These are phyloP conservation scores for Callyntrura sp. DNA, from an alignment of 2,888 invertebrate species.

Conservation along the genomic window DNA sequence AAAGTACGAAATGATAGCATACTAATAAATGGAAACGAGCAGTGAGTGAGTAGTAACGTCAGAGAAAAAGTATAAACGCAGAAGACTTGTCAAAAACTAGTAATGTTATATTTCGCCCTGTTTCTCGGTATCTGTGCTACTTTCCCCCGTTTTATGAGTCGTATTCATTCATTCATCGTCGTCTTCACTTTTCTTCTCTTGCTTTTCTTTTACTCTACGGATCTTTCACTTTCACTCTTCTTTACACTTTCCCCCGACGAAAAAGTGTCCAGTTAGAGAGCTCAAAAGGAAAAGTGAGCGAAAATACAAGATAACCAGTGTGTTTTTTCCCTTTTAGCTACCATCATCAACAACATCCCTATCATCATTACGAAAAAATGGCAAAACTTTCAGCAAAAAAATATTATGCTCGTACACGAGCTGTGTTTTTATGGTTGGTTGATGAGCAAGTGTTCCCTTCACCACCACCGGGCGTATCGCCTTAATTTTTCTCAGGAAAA, in stretches of 20 bases:
- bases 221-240: no score
- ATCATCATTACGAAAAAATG: conserved; percentile 49
- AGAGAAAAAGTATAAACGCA: background rate
- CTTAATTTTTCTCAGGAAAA: conserved; percentile 12
- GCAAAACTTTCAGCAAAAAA: conserved; percentile 63
- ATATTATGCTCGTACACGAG: conserved; percentile 44
- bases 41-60: background rate
- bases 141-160: conserved; percentile 22
- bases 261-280: conserved; percentile 52
- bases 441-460: conserved; percentile 10
- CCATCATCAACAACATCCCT: conserved; percentile 14
- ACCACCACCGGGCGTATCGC: background rate
- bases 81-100: conserved; percentile 28
- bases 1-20: conserved; percentile 25
- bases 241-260: background rate
- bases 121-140: conserved; percentile 23
- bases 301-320: conserved; percentile 27
- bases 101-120: background rate
- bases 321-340: background rate
- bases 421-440: conserved; percentile 52
- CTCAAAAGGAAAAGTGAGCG: background rate
- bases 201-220: background rate
- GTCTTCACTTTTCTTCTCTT: conserved; percentile 36
- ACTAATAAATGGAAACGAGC: conserved; percentile 31
- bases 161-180: conserved; percentile 37